These are phyloP conservation scores for Lasiurus cinereus DNA, from an alignment of 2,113 vertebrate genomes.

Conservation along the genomic window DNA sequence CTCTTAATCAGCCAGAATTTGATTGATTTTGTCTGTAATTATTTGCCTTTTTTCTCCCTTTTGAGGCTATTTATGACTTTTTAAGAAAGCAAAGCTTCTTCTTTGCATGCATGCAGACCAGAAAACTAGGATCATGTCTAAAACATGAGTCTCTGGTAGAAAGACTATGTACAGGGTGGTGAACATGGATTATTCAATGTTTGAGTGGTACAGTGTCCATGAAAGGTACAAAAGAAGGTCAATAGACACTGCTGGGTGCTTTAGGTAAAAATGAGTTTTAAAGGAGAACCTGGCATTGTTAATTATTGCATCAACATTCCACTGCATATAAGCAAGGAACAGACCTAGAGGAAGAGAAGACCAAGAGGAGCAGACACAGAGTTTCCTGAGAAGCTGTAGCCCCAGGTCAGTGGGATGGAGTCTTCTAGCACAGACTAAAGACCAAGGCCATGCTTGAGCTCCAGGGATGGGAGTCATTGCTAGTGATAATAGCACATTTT, in stretches of 20 bases:
- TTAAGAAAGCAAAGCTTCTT: not conserved
- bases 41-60: not conserved
- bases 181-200: not conserved
- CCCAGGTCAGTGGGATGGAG: not conserved
- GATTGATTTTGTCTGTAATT: not conserved
- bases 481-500: not conserved
- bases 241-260: not conserved
- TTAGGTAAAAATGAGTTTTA: not conserved
- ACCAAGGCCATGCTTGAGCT: not conserved
- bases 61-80: not conserved
- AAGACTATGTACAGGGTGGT: not conserved
- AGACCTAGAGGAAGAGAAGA: not conserved
- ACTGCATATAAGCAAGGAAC: not conserved
- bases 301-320: slow-evolving; percentile 1
- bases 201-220: not conserved
- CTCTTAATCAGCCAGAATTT: not conserved
- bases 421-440: not conserved
- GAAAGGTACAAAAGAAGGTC: not conserved
- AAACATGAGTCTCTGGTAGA: not conserved
- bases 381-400: not conserved
- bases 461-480: not conserved
- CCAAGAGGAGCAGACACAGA: not conserved
- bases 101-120: not conserved
- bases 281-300: not conserved
- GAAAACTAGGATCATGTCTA: not conserved